phyloP scores from a whole-genome alignment of 2,888 invertebrate species.

The Sminthurinus aureus region DNA sequence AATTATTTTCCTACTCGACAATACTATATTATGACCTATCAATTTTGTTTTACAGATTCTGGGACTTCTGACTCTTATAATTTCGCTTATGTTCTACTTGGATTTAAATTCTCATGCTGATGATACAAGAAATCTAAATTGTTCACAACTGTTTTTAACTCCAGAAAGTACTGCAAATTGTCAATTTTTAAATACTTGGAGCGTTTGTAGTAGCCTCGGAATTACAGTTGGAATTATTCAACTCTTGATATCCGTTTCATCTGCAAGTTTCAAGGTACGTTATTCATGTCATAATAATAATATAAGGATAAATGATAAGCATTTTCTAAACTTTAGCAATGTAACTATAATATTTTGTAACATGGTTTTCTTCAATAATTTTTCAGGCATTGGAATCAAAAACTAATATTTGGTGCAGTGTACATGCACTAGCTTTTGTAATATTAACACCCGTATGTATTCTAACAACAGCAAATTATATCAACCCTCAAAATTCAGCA shows the following conservation, averaged over 20 bases:
- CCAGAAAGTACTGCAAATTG: neutral
- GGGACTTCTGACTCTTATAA: neutral
- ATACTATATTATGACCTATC: neutral
- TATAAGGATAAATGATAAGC: too few species aligned
- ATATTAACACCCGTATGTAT: neutral
- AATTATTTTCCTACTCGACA: neutral
- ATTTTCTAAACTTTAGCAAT: too few species aligned
- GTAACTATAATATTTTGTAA: too few species aligned
- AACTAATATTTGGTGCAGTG: neutral
- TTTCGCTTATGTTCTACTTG: neutral
- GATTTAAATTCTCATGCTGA: neutral
- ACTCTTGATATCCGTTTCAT: neutral
- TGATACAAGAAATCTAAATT: neutral
- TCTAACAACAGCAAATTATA: slow-evolving; percentile 1
- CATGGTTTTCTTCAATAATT: too few species aligned
- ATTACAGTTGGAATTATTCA: neutral
- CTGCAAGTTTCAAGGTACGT: neutral
- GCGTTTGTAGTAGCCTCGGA: neutral
- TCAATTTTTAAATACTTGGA: slow-evolving; percentile 3
- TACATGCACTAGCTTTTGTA: neutral
- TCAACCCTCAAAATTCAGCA: neutral
- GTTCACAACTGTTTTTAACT: neutral
- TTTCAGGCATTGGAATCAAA: neutral
- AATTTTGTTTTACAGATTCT: neutral
- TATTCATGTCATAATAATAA: neutral